A percentile compares a stretch with the other conserved stretches of the same genome.
Evolutionary conservation across 2,113 vertebrate genomes (phyloP).

Genomic region (Oncorhynchus kisutch): DNA sequence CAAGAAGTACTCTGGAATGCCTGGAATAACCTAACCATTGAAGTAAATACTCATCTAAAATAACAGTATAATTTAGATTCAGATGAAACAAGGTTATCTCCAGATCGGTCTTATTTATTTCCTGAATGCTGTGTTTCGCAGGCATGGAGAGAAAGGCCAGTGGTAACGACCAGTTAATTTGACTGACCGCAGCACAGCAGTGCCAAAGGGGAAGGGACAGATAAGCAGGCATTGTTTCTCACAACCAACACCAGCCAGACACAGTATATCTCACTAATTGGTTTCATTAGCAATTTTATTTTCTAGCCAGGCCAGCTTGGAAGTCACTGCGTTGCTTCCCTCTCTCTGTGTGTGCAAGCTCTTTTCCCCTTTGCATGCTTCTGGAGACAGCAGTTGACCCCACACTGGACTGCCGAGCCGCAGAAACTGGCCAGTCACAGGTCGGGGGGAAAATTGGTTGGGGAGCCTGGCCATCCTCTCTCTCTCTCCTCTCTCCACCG

Average conservation of each 20-base stretch:
- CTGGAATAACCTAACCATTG: not conserved
- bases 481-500: slow-evolving; percentile 25
- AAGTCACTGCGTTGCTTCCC: slow-evolving; percentile 29
- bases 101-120: not conserved
- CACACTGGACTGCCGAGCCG: slow-evolving; percentile 52
- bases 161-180: slow-evolving; percentile 32
- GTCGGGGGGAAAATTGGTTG: slow-evolving; percentile 57
- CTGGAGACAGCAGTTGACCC: slow-evolving; percentile 19
- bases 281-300: slow-evolving; percentile 63
- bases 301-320: slow-evolving; percentile 46
- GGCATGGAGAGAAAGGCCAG: slow-evolving; percentile 14
- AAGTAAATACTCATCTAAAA: not conserved
- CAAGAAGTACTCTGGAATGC: not conserved
- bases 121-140: slow-evolving; percentile 10
- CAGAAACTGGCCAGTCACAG: slow-evolving; percentile 56
- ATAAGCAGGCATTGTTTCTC: not conserved
- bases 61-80: not conserved
- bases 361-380: not conserved
- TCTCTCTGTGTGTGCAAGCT: too few species aligned
- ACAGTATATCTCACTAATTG: slow-evolving; percentile 34
- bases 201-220: not conserved
- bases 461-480: slow-evolving; percentile 42
- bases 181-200: slow-evolving; percentile 13
- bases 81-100: not conserved
- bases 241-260: not conserved